Percentiles rank a stretch among this genome's conserved stretches.
phyloP scores from a whole-genome alignment of 2,888 invertebrate genomes.

The Minunthozetes semirufus region DNA sequence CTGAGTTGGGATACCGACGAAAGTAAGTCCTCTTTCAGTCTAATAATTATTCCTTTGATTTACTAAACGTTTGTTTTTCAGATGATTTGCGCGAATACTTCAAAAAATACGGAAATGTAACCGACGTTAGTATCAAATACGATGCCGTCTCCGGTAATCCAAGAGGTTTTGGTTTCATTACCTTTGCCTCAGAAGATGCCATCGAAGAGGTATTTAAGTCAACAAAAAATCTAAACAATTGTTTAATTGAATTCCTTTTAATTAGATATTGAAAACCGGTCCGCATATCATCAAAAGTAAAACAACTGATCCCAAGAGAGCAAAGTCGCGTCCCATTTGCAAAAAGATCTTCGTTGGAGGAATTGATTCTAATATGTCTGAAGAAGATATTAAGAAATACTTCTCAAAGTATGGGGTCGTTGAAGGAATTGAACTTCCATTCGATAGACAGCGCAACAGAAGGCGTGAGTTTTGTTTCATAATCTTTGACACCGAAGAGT shows the following conservation, averaged over 20 bases:
- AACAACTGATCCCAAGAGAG: slow-evolving; percentile 78
- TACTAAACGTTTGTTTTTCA: slow-evolving; percentile 56
- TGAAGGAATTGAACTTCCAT: slow-evolving; percentile 91
- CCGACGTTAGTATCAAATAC: slow-evolving; percentile 93
- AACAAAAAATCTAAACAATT: background rate
- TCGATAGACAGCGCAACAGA: slow-evolving; percentile 93
- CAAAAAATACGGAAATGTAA: slow-evolving; percentile 84
- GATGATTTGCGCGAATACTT: slow-evolving; percentile 94
- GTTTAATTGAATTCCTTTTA: background rate
- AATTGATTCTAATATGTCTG: slow-evolving; percentile 79
- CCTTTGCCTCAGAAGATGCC: slow-evolving; percentile 76
- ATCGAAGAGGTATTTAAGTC: slow-evolving; percentile 59
- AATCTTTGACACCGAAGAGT: slow-evolving; percentile 91
- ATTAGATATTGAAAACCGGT: slow-evolving; percentile 61
- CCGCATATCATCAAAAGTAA: slow-evolving; percentile 78
- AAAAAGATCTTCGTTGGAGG: slow-evolving; percentile 92
- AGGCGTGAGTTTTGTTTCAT: slow-evolving; percentile 96
- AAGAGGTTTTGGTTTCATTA: slow-evolving; percentile 92
- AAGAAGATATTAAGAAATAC: slow-evolving; percentile 87
- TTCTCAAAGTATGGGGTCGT: slow-evolving; percentile 79
- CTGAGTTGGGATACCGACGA: slow-evolving; percentile 97
- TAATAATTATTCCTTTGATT: background rate
- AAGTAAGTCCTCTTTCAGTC: slow-evolving; percentile 65
- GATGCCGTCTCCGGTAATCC: slow-evolving; percentile 90
- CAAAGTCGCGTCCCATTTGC: slow-evolving; percentile 78